Evolutionary conservation across 2,888 invertebrate genomes (phyloP), one percentile per base, ranked within the genome.

Genomic region (Drosophila differens): DNA sequence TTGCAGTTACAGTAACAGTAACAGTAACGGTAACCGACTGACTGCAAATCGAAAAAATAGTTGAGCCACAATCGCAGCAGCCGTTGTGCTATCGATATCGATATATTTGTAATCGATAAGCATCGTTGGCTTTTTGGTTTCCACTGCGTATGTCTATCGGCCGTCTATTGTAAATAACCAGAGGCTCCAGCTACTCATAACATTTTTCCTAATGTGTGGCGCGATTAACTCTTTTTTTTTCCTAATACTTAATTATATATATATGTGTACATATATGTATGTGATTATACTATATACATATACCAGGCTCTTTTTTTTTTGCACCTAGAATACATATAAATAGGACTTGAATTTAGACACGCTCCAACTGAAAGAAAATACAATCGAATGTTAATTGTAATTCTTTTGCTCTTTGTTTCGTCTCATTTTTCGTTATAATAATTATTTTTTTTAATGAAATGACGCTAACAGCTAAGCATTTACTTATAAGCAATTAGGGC

Each of bases 401-500:
- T 44, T 39, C 28, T 35, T 10, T 10, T 41, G 47, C 16, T 19
- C 33, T 32, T 54, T 51, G n/a, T 58, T 65, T 49, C 19, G 41
- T 62, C 62, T 39, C 12, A 19, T 51, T 41, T 53, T 41, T 35
- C 32, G 9, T 70, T 35, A 16, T 3, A 32, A 22, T 67, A 51
- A 70, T 58, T 64, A 25, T 72, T 76, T 71, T 70, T 70, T 69
- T 47, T 68, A 70, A 68, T 70, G 51, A 66, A 68, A 60, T 73
- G 57, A 73, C 66, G 74, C 71, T 82, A 68, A 75, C 70, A 55
- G 54, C 63, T 74, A 75, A 73, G 67, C 68, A 80, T 67, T 73
- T 77, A 72, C 52, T 68, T 74, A 41, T 83, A 85, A 85, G 82
- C 71, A 76, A 72, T 69, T 85, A 87, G 85, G 79, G 69, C 73